These are phyloP conservation scores for Apostichopus californicus DNA, from an alignment of 35 echinoderm and acorn worm genomes.

Conservation along the genomic window DNA sequence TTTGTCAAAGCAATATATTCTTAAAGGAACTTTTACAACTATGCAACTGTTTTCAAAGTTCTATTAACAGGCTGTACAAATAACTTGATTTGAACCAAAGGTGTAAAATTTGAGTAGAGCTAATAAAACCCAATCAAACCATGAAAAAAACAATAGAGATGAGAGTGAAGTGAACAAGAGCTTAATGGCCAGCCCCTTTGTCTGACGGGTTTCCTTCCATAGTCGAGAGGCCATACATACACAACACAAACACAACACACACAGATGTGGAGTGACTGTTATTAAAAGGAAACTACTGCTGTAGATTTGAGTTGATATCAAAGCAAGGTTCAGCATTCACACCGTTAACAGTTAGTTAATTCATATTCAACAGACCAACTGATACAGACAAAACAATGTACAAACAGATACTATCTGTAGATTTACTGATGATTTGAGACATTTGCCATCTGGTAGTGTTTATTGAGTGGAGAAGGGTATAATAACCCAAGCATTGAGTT, in stretches of 20 bases:
- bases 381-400: too few relatives aligned
- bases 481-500: too few relatives aligned
- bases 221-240: not conserved
- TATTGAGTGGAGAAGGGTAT: too few relatives aligned
- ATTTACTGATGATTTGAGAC: too few relatives aligned
- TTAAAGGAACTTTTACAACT: not conserved
- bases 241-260: not conserved
- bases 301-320: not conserved
- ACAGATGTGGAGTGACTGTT: not conserved
- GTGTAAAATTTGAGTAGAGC: not conserved
- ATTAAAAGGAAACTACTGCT: not conserved
- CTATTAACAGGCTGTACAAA: not conserved
- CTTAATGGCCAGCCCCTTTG: not conserved
- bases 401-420: too few relatives aligned
- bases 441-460: too few relatives aligned
- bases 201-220: not conserved
- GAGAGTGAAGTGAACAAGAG: not conserved
- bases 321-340: too few relatives aligned
- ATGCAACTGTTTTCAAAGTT: not conserved
- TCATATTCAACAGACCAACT: too few relatives aligned
- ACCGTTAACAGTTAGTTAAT: too few relatives aligned
- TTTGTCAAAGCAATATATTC: not conserved
- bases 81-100: not conserved
- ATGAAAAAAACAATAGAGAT: not conserved
- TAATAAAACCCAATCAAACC: not conserved